Base-by-base conservation (phyloP, 1,140 invertebrate genomes). In the Drosophila guanche region DNA sequence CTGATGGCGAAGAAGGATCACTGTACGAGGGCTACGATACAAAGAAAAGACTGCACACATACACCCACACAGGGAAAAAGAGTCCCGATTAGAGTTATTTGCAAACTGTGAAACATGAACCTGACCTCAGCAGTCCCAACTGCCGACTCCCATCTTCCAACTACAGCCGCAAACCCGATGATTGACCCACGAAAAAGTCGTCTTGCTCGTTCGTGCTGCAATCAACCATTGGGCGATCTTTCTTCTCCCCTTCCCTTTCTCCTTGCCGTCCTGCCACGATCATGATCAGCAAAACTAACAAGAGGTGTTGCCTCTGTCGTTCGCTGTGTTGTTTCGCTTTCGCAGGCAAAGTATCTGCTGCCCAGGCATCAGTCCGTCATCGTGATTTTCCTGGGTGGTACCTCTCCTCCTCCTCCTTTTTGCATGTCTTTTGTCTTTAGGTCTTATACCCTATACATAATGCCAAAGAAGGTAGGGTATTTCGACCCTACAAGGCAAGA, bases 281-380 rank as follows among this genome's bases (percentile, higher is more conserved):
- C 83, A 86, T 86, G 83, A 86, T 86, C 83, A 83, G 75, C 53
- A 83, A 88, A 86, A 86, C 83, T 88, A 86, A 86, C 83, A 86
- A 79, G 84, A 86, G 83, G 83, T 86, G 83, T 86, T 88, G 83
- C 81, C 85, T 74, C 74, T 86, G 81, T 86, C 81, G 81, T 85
- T 80, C 70, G 29, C 10, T 33, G 33, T 37, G 33, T 12, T 33
- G 8, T 37, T 68, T 78, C 29, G 61, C 65, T 63, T 62, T 68
- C 47, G 56, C 57, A 27, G 65, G 42, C 71, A 56, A 43, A 43
- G 62, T 58, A 50, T 58, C 27, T 42, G 43, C 74, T 59, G 79
- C 14, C 41, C 73, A 63, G 65, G 78, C 79, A 81, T 83, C 78
- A 76, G 69, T 76, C 68, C 74, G 70, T 88, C 83, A 86, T 86